Evolutionary conservation across 2,797 vertebrate genomes (phyloP).

Genomic region (Myotis pilosus): DNA sequence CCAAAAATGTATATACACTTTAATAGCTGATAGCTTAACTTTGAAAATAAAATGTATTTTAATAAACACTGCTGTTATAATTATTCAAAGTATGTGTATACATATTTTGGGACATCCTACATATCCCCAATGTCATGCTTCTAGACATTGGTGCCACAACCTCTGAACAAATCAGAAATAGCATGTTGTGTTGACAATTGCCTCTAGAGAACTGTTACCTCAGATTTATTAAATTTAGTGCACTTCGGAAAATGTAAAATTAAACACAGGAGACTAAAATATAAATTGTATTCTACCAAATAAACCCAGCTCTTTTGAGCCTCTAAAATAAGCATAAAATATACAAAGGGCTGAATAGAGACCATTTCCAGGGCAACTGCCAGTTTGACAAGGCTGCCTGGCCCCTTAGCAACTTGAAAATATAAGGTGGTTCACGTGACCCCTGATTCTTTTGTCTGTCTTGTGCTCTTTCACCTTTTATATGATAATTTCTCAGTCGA

Average conservation of each 20-base stretch:
- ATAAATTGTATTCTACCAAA: constrained; percentile 66
- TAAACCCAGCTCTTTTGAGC: constrained; percentile 40
- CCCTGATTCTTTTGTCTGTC: background rate
- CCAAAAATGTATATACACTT: too few species aligned
- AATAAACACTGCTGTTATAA: too few species aligned
- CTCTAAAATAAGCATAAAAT: constrained; percentile 52
- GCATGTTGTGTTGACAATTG: constrained; percentile 60
- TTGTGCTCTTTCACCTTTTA: background rate
- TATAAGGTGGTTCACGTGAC: background rate
- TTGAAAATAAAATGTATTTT: too few species aligned
- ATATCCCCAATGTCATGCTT: background rate
- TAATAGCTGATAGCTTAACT: too few species aligned
- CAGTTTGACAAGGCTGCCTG: background rate
- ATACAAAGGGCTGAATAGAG: background rate
- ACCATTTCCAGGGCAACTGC: constrained; percentile 27
- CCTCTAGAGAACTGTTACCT: constrained; percentile 60
- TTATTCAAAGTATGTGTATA: too few species aligned
- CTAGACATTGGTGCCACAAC: constrained; percentile 28
- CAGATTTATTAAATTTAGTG: constrained; percentile 73
- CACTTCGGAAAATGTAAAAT: constrained; percentile 73
- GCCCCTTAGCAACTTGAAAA: background rate
- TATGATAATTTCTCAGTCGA: background rate
- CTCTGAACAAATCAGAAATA: constrained; percentile 60
- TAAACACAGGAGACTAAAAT: constrained; percentile 49
- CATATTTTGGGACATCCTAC: too few species aligned